Conservation (phyloP, 92 coral and sea anemone genomes). For the Porites divaricata region DNA sequence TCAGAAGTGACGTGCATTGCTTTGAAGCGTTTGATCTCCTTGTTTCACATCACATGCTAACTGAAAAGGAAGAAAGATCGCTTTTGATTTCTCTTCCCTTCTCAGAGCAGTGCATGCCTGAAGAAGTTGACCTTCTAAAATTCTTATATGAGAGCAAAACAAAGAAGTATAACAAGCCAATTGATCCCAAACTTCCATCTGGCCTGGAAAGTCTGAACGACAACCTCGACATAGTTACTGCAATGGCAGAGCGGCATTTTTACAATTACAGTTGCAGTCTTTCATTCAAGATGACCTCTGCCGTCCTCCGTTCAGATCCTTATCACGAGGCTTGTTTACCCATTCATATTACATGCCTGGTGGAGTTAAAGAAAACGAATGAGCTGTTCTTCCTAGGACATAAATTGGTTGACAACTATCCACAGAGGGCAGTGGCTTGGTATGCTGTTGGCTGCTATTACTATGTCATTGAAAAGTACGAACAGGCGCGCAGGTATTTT, state of each 20-base stretch:
- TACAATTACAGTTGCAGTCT: constrained; percentile 82
- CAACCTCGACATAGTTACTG: constrained; percentile 89
- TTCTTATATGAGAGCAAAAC: constrained; percentile 87
- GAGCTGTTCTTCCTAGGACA: constrained; percentile 94
- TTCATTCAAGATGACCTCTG: constrained; percentile 85
- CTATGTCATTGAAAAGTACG: constrained; percentile 91
- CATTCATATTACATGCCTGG: constrained; percentile 94
- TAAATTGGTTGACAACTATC: constrained; percentile 96
- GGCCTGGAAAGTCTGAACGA: constrained; percentile 84
- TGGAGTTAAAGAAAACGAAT: constrained; percentile 92
- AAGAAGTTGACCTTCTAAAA: constrained; percentile 83
- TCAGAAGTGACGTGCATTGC: constrained; percentile 92
- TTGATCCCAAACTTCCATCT: constrained; percentile 83
- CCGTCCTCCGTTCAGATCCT: constrained; percentile 84
- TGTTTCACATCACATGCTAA: constrained; percentile 95
- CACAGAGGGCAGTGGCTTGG: constrained; percentile 98
- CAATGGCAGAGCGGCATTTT: constrained; percentile 95
- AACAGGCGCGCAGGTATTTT: constrained; percentile 95
- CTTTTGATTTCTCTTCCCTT: constrained; percentile 80
- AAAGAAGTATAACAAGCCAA: constrained; percentile 83
- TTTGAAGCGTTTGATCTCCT: constrained; percentile 97
- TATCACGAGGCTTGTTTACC: constrained; percentile 93
- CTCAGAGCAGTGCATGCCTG: constrained; percentile 89
- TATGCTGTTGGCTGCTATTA: constrained; percentile 99
- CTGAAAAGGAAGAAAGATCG: constrained; percentile 85